Conservation (phyloP, 2,888 invertebrate genomes). For the Ypsolopha sequella region DNA sequence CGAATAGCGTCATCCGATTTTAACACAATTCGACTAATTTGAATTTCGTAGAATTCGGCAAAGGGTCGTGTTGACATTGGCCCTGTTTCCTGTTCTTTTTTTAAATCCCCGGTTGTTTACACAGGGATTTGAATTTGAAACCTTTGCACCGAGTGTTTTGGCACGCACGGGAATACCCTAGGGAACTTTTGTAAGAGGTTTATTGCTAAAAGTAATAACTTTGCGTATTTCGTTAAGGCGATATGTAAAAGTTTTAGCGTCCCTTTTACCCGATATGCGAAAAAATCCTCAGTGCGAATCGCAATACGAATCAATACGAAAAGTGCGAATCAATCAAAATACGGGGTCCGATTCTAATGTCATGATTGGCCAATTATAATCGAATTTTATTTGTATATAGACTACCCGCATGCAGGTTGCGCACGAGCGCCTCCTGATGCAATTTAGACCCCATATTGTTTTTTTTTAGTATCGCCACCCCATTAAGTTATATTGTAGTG, state of each 20-base stretch:
- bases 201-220: neutral
- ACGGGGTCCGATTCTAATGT: neutral
- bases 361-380: constrained; percentile 1
- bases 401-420: constrained; percentile 28
- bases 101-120: constrained; percentile 15
- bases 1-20: too few species aligned
- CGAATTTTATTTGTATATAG: neutral
- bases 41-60: constrained; percentile 28
- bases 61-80: constrained; percentile 49
- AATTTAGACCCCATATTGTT: constrained; percentile 22
- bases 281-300: too few species aligned
- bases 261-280: too few species aligned
- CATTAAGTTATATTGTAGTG: neutral
- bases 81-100: constrained; percentile 45
- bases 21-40: neutral
- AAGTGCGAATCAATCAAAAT: neutral
- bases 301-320: neutral
- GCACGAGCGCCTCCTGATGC: constrained; percentile 33
- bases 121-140: neutral
- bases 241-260: too few species aligned
- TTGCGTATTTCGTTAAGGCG: too few species aligned
- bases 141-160: neutral
- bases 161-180: neutral
- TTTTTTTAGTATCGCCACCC: constrained; percentile 3
- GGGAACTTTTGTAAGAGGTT: neutral